Base-by-base conservation (phyloP, 2,888 invertebrate genomes). In the Caenorhabditis sp. region DNA sequence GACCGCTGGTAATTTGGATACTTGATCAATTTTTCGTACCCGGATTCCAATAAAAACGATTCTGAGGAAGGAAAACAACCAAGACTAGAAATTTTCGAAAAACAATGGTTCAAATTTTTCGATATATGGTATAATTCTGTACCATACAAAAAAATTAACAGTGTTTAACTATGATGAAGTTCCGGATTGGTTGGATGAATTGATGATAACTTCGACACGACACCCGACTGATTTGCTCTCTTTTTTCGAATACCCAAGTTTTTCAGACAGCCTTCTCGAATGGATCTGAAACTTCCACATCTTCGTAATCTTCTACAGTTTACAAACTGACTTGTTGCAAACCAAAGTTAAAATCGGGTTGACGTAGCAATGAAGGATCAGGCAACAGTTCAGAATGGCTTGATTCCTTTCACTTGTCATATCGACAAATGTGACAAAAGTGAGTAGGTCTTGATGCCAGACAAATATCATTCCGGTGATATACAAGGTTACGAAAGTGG, bases 381-480 rank as follows among this genome's bases (percentile, higher is more conserved):
- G 12, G 22, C 56, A 56, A 44, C 56, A 56, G 14, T 70, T 70
- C 3, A 70, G 24, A 28, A 70, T 58, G 1, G 70, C 70, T 12
- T 58, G 56, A 28, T 56, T 58, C 16, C 28, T 56, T 19, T 56
- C 26, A 12, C 16, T 41, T 6, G 41, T 24, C 56, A 70, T 70
- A 58, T 70, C 22, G 1, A 70, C 41, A 10, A 66, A 51, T 12
- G 66, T 49, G 22, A 66, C 51, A 12, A 31, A 49, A 19, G 66
- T 35, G 14, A 49, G 49, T 8, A 66, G 28, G 19, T 49, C 12
- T 31, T 66, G 66, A 22, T 66, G 66, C 66, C 66, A 66, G n/a
- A 66, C 26, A 22, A 56, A 56, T 56, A 69, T 54, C 69, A 56
- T 69, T 56, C n/a, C 24, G 41, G 75, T 76, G 6, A 47, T 56